Evolutionary conservation across 2,113 vertebrate genomes (phyloP), one percentile per base, ranked within the genome.

Genomic region (Coptodon bakossiorum): DNA sequence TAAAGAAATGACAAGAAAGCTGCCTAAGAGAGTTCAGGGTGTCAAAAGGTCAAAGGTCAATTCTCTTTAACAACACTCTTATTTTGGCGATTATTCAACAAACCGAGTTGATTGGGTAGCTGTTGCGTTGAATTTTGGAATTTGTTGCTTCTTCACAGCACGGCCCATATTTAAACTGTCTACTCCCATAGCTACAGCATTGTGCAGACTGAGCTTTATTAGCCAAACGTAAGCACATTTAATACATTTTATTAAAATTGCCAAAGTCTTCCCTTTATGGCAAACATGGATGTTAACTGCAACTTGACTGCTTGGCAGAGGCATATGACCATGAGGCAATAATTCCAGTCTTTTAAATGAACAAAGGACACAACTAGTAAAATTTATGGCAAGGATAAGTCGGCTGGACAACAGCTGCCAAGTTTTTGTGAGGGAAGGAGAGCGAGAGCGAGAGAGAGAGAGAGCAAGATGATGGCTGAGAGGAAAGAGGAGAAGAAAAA

Each of bases 311-410:
- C 27, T 78, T 34, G 17, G 73, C 73, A 52, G 27, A 78, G 73
- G 45, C 73, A 78, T 52, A 52, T 78, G 27, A 34, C 73, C 73
- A 52, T 78, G 73, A 78, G 73, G 73, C 63, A 66, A 88, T 91
- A 80, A 90, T 86, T 94, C 73, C 48, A 78, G 45, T 78, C 73
- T 78, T 83, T 90, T 88, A 90, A 90, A 93, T 88, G 86, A 83
- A 90, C 34, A 92, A 90, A 88, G 92, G 57, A 90, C 45, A 52
- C 48, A 84, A 88, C 40, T 40, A 56, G 68, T 50, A 19, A 88
- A 83, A 90, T 63, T 43, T 84, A 56, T 90, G 90, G 93, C 81
- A 90, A 82, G 54, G 68, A 82, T 48, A 90, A 90, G 90, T 91
- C 85, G 86, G 81, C 53, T 79, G 90, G 89, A 86, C 82, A 92